Percentiles rank a stretch among this genome's conserved stretches.
These are phyloP conservation scores for Peromyscus polionotus DNA, from an alignment of 2,113 vertebrate species.

Conservation along the genomic window DNA sequence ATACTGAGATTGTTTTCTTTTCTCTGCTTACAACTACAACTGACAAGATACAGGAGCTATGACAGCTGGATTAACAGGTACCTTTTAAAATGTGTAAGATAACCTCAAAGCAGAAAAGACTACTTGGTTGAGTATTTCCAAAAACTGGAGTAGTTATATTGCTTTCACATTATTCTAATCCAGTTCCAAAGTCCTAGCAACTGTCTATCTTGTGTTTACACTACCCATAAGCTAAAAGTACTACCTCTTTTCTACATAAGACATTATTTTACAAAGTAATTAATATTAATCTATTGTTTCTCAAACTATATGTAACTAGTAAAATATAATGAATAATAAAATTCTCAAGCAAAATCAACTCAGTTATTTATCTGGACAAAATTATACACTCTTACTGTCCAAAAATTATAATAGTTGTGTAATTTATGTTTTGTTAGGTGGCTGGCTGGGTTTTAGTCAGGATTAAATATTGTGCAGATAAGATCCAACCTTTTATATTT, in stretches of 20 bases:
- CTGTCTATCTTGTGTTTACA: neutral
- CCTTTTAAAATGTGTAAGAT: conserved; percentile 35
- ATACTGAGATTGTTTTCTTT: neutral
- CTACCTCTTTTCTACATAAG: neutral
- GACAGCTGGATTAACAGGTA: neutral
- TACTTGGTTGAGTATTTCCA: conserved; percentile 48
- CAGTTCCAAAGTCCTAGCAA: conserved; percentile 4
- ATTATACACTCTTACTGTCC: conserved; percentile 49
- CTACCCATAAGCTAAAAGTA: neutral
- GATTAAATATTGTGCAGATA: conserved; percentile 68
- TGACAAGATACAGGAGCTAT: neutral
- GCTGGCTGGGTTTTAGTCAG: neutral
- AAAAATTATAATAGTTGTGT: conserved; percentile 45
- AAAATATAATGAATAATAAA: conserved; percentile 50
- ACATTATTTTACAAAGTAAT: conserved; percentile 64
- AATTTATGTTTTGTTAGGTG: conserved; percentile 20
- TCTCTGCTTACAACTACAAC: neutral
- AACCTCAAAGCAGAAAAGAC: neutral
- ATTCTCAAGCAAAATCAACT: conserved; percentile 61
- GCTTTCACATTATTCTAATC: conserved; percentile 36
- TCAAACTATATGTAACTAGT: conserved; percentile 15
- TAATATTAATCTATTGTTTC: conserved; percentile 57
- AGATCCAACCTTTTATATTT: conserved; percentile 77
- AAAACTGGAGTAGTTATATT: conserved; percentile 44
- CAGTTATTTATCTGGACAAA: conserved; percentile 70